These are phyloP conservation scores for Avahi laniger DNA, from an alignment of 2,797 vertebrate species.

Conservation along the genomic window DNA sequence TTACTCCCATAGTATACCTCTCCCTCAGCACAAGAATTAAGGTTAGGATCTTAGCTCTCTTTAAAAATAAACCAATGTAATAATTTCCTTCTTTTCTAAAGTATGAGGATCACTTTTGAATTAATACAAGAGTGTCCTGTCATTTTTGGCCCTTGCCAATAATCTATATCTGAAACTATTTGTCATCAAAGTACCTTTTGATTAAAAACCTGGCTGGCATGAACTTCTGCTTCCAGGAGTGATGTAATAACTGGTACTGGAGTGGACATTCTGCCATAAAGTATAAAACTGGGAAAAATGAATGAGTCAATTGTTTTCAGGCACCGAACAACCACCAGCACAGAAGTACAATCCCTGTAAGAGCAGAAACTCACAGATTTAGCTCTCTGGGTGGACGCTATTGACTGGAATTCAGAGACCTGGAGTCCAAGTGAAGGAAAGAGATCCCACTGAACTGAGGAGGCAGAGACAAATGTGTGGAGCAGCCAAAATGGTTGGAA, in stretches of 20 bases:
- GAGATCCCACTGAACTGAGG: background rate
- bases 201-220: background rate
- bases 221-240: background rate
- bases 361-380: background rate
- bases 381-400: background rate
- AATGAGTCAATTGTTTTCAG: background rate
- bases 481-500: background rate
- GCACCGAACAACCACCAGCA: background rate
- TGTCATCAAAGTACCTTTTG: background rate
- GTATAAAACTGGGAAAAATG: background rate
- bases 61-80: slow-evolving; percentile 3
- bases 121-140: background rate
- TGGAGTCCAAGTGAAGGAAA: background rate
- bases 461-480: background rate
- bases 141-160: background rate
- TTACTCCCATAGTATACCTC: background rate
- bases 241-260: background rate
- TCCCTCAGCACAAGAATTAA: background rate
- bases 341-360: background rate
- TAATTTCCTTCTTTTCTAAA: background rate
- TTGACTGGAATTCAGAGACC: background rate
- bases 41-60: background rate
- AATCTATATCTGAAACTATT: background rate
- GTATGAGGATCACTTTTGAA: background rate
- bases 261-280: background rate